Evolutionary conservation across 35 echinoderm and acorn worm species (phyloP).

Genomic region (Diadema setosum): DNA sequence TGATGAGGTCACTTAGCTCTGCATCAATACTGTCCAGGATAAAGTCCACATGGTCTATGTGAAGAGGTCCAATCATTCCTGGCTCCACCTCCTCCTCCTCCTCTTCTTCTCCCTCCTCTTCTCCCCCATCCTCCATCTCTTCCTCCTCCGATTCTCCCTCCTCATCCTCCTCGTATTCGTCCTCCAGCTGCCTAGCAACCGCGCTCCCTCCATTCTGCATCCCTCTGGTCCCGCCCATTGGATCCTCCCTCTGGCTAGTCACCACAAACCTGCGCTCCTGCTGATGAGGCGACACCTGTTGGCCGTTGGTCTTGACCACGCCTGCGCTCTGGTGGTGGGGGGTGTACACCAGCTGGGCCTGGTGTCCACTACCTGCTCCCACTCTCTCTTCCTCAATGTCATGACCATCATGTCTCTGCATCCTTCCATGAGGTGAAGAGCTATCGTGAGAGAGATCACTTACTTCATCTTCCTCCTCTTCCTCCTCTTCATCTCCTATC

Average conservation of each 20-base stretch:
- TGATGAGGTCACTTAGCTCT: slow-evolving; percentile 81
- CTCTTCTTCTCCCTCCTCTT: background rate
- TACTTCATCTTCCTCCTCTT: background rate
- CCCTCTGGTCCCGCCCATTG: background rate
- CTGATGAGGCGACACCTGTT: background rate
- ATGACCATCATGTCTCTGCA: background rate
- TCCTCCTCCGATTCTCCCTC: background rate
- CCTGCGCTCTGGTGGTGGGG: background rate
- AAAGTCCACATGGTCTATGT: slow-evolving; percentile 85
- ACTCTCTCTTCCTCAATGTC: background rate
- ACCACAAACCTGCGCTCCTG: background rate
- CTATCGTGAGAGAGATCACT: background rate
- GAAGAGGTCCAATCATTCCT: slow-evolving; percentile 19
- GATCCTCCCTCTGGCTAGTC: background rate
- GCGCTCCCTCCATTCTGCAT: background rate
- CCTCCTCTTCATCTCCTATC: background rate
- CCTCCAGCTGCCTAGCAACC: slow-evolving; percentile 10
- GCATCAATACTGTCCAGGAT: slow-evolving; percentile 92
- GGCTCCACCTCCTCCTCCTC: background rate
- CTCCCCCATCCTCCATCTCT: background rate
- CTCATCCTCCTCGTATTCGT: background rate
- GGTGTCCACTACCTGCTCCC: background rate
- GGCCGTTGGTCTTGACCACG: background rate
- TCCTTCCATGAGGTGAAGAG: background rate
- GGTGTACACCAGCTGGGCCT: background rate